A percentile compares a stretch with the other conserved stretches of the same genome.
These are phyloP conservation scores for Pogonophryne albipinna DNA, from an alignment of 2,797 vertebrate genomes.

Conservation along the genomic window DNA sequence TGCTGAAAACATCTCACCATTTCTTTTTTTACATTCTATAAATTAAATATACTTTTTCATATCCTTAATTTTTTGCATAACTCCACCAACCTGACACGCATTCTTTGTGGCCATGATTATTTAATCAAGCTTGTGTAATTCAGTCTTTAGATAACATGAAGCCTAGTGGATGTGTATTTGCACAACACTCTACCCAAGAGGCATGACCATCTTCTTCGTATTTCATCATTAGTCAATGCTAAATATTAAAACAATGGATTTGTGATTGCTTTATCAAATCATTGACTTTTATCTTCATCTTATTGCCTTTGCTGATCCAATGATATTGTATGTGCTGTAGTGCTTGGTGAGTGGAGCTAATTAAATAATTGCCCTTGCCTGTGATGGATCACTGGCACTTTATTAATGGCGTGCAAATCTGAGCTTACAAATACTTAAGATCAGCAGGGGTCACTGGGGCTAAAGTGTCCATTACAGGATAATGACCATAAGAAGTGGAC, in stretches of 20 bases:
- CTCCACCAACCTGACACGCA: not conserved
- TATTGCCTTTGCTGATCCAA: not conserved
- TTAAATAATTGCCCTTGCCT: not conserved
- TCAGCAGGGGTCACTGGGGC: too few relatives aligned
- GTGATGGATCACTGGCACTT: not conserved
- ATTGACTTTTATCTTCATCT: not conserved
- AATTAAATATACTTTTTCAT: too few relatives aligned
- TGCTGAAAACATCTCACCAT: too few relatives aligned
- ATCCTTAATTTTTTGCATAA: not conserved
- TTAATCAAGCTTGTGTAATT: slow-evolving; percentile 1
- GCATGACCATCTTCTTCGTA: not conserved
- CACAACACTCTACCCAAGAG: not conserved
- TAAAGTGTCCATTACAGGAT: too few relatives aligned
- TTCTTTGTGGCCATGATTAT: not conserved
- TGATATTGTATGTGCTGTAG: not conserved
- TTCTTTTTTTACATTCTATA: too few relatives aligned
- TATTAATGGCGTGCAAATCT: too few relatives aligned
- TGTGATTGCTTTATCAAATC: not conserved
- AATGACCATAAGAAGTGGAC: too few relatives aligned
- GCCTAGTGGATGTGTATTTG: slow-evolving; percentile 1
- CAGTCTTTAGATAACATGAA: not conserved
- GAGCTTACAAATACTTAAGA: too few relatives aligned
- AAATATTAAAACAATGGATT: not conserved
- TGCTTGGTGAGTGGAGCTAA: not conserved
- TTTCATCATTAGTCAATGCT: not conserved